These are phyloP conservation scores for Chironomus striatipennis DNA, from an alignment of 1,140 invertebrate genomes.

Conservation along the genomic window DNA sequence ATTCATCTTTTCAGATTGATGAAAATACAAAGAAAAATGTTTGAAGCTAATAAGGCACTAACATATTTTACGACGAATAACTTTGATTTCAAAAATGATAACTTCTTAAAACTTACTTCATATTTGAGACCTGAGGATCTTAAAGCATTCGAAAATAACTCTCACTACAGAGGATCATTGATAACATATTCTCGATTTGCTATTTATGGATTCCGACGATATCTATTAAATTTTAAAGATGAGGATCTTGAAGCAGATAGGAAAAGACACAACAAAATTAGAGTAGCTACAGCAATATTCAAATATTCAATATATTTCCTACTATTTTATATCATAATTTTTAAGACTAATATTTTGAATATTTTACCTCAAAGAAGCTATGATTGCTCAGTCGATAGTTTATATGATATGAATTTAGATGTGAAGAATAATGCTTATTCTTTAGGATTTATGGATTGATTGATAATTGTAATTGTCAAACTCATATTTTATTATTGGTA, in stretches of 20 bases:
- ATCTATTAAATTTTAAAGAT: slow-evolving; percentile 46
- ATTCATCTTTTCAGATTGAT: slow-evolving; percentile 62
- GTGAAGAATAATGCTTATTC: no score
- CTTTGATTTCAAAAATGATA: slow-evolving; percentile 73
- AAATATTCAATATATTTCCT: no score
- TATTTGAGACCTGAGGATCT: slow-evolving; percentile 52
- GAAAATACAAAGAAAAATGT: slow-evolving; percentile 69
- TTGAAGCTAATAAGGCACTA: slow-evolving; percentile 63
- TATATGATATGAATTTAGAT: no score
- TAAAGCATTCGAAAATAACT: slow-evolving; percentile 48
- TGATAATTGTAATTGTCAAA: no score
- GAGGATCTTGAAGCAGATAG: slow-evolving; percentile 41
- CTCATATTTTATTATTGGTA: no score
- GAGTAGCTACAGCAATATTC: no score
- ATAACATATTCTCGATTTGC: background rate
- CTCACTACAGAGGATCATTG: background rate
- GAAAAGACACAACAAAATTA: slow-evolving; percentile 29
- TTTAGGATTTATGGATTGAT: no score
- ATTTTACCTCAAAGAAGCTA: no score
- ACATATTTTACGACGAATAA: slow-evolving; percentile 70
- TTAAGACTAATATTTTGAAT: no score
- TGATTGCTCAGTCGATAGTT: no score
- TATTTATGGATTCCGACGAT: slow-evolving; percentile 35
- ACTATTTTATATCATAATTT: no score
- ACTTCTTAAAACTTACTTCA: slow-evolving; percentile 53